Conservation (phyloP, 2,888 invertebrate species). For the Pollenia griseotomentosa region DNA sequence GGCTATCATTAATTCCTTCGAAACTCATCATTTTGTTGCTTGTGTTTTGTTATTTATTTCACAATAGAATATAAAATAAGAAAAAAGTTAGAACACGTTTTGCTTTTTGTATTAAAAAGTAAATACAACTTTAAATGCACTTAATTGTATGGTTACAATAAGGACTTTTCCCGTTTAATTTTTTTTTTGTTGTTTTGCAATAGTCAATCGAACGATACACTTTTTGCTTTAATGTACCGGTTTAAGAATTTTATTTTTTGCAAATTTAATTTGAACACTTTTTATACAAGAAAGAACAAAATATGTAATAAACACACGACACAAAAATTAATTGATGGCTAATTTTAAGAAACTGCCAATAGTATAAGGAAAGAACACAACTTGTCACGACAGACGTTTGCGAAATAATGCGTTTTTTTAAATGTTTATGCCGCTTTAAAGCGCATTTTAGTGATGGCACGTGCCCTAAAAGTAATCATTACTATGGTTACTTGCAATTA, state of each 20-base stretch:
- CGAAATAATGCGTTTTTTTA: constrained; percentile 70
- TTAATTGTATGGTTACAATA: constrained; percentile 34
- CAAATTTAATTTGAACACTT: constrained; percentile 37
- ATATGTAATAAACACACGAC: constrained; percentile 38
- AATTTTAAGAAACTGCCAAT: constrained; percentile 9
- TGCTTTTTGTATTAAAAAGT: constrained; percentile 24
- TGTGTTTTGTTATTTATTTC: constrained; percentile 41
- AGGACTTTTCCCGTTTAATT: constrained; percentile 13
- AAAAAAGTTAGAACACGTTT: constrained; percentile 44
- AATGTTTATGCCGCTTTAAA: constrained; percentile 69
- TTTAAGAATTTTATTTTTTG: constrained; percentile 2
- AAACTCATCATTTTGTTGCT: constrained; percentile 79
- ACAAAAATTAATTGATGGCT: constrained; percentile 33
- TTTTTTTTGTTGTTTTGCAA: background rate
- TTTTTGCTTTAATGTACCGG: constrained; percentile 59
- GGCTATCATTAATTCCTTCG: constrained; percentile 83
- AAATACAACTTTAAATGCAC: constrained; percentile 55
- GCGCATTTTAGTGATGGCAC: constrained; percentile 67
- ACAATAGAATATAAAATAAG: constrained; percentile 19
- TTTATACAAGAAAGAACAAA: constrained; percentile 40
- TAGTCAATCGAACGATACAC: constrained; percentile 43
- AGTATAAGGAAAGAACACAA: constrained; percentile 36
- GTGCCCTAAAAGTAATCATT: constrained; percentile 46
- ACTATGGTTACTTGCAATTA: constrained; percentile 39
- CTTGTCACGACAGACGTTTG: constrained; percentile 65